Conservation (phyloP, 2,888 invertebrate genomes). For the Lissocephala sabroskyi region DNA sequence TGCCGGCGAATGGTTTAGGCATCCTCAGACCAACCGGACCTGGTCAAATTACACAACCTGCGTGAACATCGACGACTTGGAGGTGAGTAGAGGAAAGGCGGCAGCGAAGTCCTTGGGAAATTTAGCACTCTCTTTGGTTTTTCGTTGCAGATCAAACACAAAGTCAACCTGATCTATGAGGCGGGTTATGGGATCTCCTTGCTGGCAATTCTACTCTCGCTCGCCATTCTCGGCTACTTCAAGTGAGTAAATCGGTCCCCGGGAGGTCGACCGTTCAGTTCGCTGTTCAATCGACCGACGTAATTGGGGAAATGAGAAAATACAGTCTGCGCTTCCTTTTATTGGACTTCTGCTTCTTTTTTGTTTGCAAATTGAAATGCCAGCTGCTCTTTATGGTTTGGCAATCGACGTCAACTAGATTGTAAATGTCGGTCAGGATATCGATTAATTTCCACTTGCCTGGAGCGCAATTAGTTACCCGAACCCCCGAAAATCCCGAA, state of each 20-base stretch:
- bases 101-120: neutral
- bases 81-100: conserved; percentile 72
- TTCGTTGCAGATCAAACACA: conserved; percentile 78
- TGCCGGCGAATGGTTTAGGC: conserved; percentile 88
- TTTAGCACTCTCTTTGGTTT: conserved; percentile 9
- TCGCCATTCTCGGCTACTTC: conserved; percentile 88
- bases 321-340: conserved; percentile 21
- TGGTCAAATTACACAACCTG: conserved; percentile 96
- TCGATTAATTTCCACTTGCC: conserved; percentile 61
- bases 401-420: conserved; percentile 20
- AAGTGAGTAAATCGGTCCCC: conserved; percentile 86
- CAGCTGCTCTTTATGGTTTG: neutral
- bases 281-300: no score
- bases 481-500: no score
- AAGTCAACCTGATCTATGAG: conserved; percentile 85
- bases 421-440: conserved; percentile 42
- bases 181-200: conserved; percentile 90
- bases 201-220: conserved; percentile 85
- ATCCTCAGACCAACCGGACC: conserved; percentile 81
- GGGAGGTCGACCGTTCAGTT: no score
- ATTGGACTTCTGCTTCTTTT: neutral
- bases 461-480: conserved; percentile 58
- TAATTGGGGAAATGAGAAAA: conserved; percentile 48
- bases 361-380: neutral
- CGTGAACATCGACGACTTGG: conserved; percentile 80